Percentiles rank a stretch among this genome's conserved stretches.
phyloP scores from a whole-genome alignment of 1,140 invertebrate genomes.

The Acromyrmex heyeri region DNA sequence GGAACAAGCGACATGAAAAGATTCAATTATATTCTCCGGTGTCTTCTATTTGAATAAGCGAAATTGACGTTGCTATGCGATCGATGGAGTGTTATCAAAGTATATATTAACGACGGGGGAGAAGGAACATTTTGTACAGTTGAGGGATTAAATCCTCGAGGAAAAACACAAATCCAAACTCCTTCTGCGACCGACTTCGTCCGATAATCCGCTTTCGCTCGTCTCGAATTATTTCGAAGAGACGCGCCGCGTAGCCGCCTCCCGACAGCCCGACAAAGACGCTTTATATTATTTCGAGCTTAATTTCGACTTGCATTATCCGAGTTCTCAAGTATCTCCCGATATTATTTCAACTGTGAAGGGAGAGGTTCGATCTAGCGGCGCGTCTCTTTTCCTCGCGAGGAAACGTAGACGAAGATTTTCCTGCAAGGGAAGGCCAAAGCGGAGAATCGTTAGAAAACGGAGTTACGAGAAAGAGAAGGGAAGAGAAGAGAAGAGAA shows the following conservation, averaged over 20 bases:
- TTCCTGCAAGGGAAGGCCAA: slow-evolving; percentile 52
- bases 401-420: slow-evolving; percentile 46
- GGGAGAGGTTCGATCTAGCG: slow-evolving; percentile 44
- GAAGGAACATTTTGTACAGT: slow-evolving; percentile 20
- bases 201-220: slow-evolving; percentile 47
- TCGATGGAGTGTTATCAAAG: slow-evolving; percentile 14
- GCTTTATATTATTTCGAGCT: slow-evolving; percentile 61
- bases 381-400: slow-evolving; percentile 35
- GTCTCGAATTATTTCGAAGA: slow-evolving; percentile 39
- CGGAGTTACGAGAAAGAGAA: slow-evolving; percentile 18
- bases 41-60: not conserved
- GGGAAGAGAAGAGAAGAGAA: not conserved
- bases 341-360: slow-evolving; percentile 48
- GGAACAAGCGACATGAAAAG: not conserved
- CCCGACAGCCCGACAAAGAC: slow-evolving; percentile 36
- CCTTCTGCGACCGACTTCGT: slow-evolving; percentile 37
- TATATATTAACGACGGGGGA: slow-evolving; percentile 9
- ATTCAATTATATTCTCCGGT: not conserved
- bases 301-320: slow-evolving; percentile 58
- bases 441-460: not conserved
- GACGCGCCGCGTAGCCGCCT: not conserved
- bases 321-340: slow-evolving; percentile 35
- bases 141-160: slow-evolving; percentile 9
- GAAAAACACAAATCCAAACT: slow-evolving; percentile 34
- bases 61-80: slow-evolving; percentile 3